Evolutionary conservation across 2,888 invertebrate genomes (phyloP).

Genomic region (Camptogramma bilineatum): DNA sequence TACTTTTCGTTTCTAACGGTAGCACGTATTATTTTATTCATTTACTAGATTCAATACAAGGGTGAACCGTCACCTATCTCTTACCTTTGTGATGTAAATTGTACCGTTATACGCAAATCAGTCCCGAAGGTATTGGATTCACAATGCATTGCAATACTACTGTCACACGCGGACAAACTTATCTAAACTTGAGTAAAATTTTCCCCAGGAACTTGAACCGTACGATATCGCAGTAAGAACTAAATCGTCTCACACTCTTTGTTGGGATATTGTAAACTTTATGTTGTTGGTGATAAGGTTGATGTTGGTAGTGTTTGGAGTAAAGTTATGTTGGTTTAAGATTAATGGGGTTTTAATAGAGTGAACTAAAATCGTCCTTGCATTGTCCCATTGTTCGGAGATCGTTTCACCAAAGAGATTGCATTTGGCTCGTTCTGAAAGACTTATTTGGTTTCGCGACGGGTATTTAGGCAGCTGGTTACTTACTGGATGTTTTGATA

Average conservation of each 20-base stretch:
- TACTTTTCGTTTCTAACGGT: slow-evolving; percentile 15
- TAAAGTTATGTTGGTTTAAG: slow-evolving; percentile 32
- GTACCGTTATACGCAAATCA: slow-evolving; percentile 59
- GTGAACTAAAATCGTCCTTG: slow-evolving; percentile 80
- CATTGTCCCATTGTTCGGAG: slow-evolving; percentile 76
- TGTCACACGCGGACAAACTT: slow-evolving; percentile 39
- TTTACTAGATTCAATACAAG: slow-evolving; percentile 17
- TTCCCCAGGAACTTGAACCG: slow-evolving; percentile 23
- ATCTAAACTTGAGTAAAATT: slow-evolving; percentile 22
- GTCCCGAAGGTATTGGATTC: slow-evolving; percentile 47
- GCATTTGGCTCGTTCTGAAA: slow-evolving; percentile 63
- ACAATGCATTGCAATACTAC: slow-evolving; percentile 38
- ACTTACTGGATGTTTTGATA: slow-evolving; percentile 31
- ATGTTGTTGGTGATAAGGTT: neutral
- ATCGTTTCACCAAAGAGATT: slow-evolving; percentile 70
- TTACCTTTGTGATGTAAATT: slow-evolving; percentile 51
- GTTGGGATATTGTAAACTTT: slow-evolving; percentile 34
- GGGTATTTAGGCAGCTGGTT: slow-evolving; percentile 53
- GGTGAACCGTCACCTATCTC: slow-evolving; percentile 24
- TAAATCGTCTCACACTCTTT: neutral
- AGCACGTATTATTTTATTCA: slow-evolving; percentile 3
- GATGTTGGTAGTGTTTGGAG: neutral
- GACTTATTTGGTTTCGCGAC: slow-evolving; percentile 58
- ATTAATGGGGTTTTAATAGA: slow-evolving; percentile 78
- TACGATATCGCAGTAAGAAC: slow-evolving; percentile 11